Evolutionary conservation across 92 coral and sea anemone species (phyloP), one percentile per base, ranked within the genome.

Genomic region (Pocillopora meandrina): DNA sequence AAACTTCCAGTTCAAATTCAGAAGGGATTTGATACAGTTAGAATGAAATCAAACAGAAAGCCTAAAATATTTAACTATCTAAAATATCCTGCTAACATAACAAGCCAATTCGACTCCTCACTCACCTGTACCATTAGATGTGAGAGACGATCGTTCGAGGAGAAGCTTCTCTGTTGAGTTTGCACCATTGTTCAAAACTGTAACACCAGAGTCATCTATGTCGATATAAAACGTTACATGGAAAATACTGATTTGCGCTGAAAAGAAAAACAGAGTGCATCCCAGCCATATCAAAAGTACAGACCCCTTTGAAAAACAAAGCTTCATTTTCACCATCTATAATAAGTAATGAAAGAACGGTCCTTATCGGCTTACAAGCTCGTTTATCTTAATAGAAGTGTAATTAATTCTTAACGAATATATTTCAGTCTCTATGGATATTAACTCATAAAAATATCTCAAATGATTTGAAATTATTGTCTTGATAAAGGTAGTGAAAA

Each of bases 161-260:
- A 76, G 1, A 3, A 3, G 3, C 34, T 60, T 35, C 20, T 5
- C 23, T 0, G 16, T 31, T 1, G 57, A 4, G 8, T 34, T 34
- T 61, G 13, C 26, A 13, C 31, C 55, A 3, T 42, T 33, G 42
- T 33, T 19, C 1, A 60, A 19, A 17, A 6, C 61, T 17, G 21
- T 23, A 26, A 23, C 47, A 18, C 7, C 12, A n/a, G 5, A 3
- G 52, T 7, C 52, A 3, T 42, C 8, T 42, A 33, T 33, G n/a
- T 61, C 69, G 36, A 59, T n/a, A 16, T 59, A 13, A 16, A 20
- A 26, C 1, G 67, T 31, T 1, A 59, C 23, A 20, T 20, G 75
- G 49, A 81, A 81, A 70, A 81, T 70, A 12, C 85, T 34, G 58
- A 81, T 36, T 71, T 81, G 85, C 12, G 70, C 70, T 6, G 59